phyloP scores from a whole-genome alignment of 2,888 invertebrate genomes.

The Oscheius onirici region DNA sequence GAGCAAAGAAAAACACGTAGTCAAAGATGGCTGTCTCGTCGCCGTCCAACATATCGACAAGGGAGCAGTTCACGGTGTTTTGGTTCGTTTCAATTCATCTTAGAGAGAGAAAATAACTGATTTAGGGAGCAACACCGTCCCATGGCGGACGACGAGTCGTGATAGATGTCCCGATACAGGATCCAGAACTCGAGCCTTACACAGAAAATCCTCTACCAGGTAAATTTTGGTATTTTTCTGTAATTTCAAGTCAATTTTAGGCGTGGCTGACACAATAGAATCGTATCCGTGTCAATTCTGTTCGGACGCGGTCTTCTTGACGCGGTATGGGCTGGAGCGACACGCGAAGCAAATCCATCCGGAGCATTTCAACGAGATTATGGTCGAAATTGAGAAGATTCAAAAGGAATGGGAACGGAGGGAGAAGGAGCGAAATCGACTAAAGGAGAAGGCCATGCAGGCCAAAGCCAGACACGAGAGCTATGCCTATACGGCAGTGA shows the following conservation, averaged over 20 bases:
- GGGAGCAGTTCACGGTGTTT: conserved; percentile 18
- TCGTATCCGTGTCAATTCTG: conserved; percentile 64
- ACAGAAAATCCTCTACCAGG: conserved; percentile 33
- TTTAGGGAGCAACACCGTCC: conserved; percentile 4
- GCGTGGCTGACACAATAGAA: conserved; percentile 64
- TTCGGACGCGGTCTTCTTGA: conserved; percentile 59
- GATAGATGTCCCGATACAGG: conserved; percentile 12
- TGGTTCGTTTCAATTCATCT: conserved; percentile 4
- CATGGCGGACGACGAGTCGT: conserved; percentile 12
- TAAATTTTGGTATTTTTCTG: neutral
- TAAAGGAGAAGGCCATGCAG: conserved; percentile 34
- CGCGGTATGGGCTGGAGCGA: conserved; percentile 55
- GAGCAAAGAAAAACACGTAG: conserved; percentile 29
- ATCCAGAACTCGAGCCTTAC: conserved; percentile 11
- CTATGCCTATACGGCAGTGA: conserved; percentile 14
- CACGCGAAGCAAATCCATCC: conserved; percentile 54
- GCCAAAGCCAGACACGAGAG: conserved; percentile 21
- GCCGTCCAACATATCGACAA: conserved; percentile 32
- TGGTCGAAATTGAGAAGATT: conserved; percentile 49
- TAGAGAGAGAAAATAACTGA: neutral
- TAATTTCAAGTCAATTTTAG: conserved; percentile 26
- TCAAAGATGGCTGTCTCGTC: conserved; percentile 29
- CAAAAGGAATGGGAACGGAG: conserved; percentile 56
- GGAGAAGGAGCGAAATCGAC: conserved; percentile 43
- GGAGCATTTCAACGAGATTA: conserved; percentile 42